Base-by-base conservation (phyloP, 2,888 invertebrate species). In the Allacma fusca region DNA sequence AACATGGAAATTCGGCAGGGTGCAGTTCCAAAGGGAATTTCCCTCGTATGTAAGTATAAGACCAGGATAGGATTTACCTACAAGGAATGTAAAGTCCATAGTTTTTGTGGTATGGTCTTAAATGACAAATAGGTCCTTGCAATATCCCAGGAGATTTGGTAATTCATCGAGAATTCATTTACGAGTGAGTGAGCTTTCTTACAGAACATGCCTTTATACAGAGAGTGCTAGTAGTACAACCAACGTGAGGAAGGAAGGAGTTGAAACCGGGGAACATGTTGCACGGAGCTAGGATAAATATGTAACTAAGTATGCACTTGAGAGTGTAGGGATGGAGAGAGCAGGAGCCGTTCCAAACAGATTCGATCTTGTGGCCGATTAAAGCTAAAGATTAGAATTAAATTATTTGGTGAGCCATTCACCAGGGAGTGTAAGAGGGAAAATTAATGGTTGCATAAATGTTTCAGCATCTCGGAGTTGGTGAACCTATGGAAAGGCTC, bases 371-470 rank as follows among this genome's bases (percentile, higher is more conserved):
- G 73, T 73, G 73, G 73, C 73, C 64, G 73, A 73, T 73, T 73
- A 73, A 73, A 73, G 73, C 73, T 73, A 59, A 71, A 73, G 73
- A 73, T 73, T 73, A 73, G 73, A 73, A 62, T 73, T 64, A 73
- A 73, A 73, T 73, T 73, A 73, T 73, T 73, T 73, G 64, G 73
- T 73, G 62, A 73, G 64, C 73, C 73, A 59, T 73, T 64, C 64
- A 64, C 73, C 29, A 24, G 73, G 62, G 73, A 64, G 62, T 64
- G 64, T 64, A 62, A 21, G 23, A 26, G 71, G 64, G 21, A 40
- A 71, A 71, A 76, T 76, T 76, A 76, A 76, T 76, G 76, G 50
- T 62, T 65, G 71, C 70, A 76, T 76, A 76, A 76, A 76, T 71
- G 76, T 76, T 76, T 76, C 76, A 76, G 76, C 76, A 71, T 70